Evolutionary conservation across 2,888 invertebrate species (phyloP), one percentile per base, ranked within the genome.

Genomic region (Hetaerina titia): DNA sequence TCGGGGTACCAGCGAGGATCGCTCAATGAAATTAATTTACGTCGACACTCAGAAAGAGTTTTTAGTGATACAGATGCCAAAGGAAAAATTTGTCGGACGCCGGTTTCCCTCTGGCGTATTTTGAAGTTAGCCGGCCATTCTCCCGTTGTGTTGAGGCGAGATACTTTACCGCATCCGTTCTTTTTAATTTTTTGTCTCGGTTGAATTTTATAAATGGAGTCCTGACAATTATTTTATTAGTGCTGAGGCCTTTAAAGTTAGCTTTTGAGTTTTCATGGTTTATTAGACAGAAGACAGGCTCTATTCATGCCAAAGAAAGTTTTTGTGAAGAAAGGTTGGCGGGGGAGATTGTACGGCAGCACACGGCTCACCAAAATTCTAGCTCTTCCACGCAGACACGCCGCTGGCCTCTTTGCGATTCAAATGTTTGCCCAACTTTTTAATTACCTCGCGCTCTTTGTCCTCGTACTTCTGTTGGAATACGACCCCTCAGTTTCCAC

Each of bases 1-100:
- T 81, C 25, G 25, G 8, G 31, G 81, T 31, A 22, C 81, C 81
- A 22, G 81, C 81, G 25, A 31, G 13, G 81, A n/a, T 1, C 81
- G 81, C 31, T 81, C 31, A 31, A 31, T n/a, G 81, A 81, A 81
- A 81, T 81, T 81, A 81, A 81, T 81, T 81, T 81, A 4, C 81
- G 22, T 81, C 81, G 81, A 13, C 25, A 15, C 81, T 31, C 1
- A 22, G 69, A 7, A 22, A 69, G 69, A 69, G n/a, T 69, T 69
- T 69, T 69, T 22, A 69, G 69, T n/a, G 69, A 69, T 69, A n/a
- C 69, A 6, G 69, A 9, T n/a, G 2, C 22, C 69, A n/a, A 5
- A 69, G n/a, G 22, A 8, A 69, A 69, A 22, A n/a, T 9, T 69
- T 69, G 17, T 69, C n/a, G 69, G 69, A 69, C 69, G n/a, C 22